Conservation (phyloP, 2,888 invertebrate species). For the Diogma glabrata region DNA sequence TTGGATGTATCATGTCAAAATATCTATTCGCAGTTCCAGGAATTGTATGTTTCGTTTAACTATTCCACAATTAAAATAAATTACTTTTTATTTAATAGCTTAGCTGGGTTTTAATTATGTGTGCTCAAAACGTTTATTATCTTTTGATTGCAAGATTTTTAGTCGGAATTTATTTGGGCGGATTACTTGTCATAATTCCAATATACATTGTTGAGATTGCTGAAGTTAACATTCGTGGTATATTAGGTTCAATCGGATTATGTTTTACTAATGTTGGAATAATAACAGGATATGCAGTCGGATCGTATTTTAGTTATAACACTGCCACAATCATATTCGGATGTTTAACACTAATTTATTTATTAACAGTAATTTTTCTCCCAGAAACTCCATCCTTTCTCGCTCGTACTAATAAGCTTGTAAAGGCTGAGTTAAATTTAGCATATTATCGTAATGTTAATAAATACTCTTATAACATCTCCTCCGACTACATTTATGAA, state of each 20-base stretch:
- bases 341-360: conserved; percentile 23
- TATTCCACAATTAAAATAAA: background rate
- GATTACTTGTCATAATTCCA: conserved; percentile 28
- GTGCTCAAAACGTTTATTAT: conserved; percentile 25
- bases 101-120: conserved; percentile 28
- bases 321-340: conserved; percentile 25
- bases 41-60: background rate
- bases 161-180: conserved; percentile 28
- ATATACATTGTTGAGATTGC: conserved; percentile 31
- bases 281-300: conserved; percentile 27
- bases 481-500: background rate
- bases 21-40: background rate
- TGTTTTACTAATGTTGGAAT: conserved; percentile 30
- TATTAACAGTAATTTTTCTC: conserved; percentile 27
- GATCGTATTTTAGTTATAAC: conserved; percentile 26
- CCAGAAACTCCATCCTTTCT: conserved; percentile 33
- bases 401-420: conserved; percentile 19
- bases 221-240: conserved; percentile 31
- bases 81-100: conserved; percentile 20
- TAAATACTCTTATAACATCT: background rate
- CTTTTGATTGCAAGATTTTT: conserved; percentile 26
- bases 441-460: background rate
- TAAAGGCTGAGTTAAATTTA: background rate
- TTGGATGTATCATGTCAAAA: conserved; percentile 3
- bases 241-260: conserved; percentile 31